Base-by-base conservation (phyloP, 1,140 invertebrate species). In the Pseudomyrmex gracilis region DNA sequence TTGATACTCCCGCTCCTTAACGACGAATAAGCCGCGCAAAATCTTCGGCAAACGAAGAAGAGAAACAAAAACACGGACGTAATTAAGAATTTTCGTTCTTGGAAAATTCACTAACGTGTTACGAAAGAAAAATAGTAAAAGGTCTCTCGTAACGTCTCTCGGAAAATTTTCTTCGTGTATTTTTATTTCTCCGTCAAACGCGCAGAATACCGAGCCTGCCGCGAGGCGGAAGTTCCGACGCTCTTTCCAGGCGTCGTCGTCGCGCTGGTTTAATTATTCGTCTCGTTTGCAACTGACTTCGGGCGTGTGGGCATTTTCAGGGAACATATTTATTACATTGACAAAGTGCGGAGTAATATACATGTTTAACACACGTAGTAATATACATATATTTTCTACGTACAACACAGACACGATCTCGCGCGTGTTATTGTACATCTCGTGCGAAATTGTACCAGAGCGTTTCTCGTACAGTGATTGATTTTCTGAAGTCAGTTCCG, bases 111-210 rank as follows among this genome's bases (percentile, higher is more conserved):
- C 34, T 34, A 34, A 34, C 34, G 34, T 5, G 34, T 34, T 34
- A 34, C 34, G 5, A 34, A 34, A 34, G 34, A 34, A 34, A 34
- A 34, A 34, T 34, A 34, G 34, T 34, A 34, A 34, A 34, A 34
- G 5, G 34, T 17, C 47, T 1, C 2, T 4, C 51, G 8, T n/a
- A 24, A 34, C 34, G 43, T n/a, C 12, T 2, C 9, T 5, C 13
- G 13, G 13, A 2, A 1, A 51, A 20, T 57, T 78, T 87, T 78
- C 86, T 87, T 74, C 82, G 61, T 60, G 68, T 57, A 57, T 61
- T 53, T 13, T 2, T 7, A 17, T 22, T 17, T 17, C 63, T 24
- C 15, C 0, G 1, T 13, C 2, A 74, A 70, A 43, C 34, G 49
- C 43, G 17, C 64, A 22, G 22, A 61, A 51, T 43, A 51, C 60